A percentile compares a stretch with the other conserved stretches of the same genome.
These are phyloP conservation scores for Peromyscus nudipes DNA, from an alignment of 2,797 vertebrate species.

Conservation along the genomic window DNA sequence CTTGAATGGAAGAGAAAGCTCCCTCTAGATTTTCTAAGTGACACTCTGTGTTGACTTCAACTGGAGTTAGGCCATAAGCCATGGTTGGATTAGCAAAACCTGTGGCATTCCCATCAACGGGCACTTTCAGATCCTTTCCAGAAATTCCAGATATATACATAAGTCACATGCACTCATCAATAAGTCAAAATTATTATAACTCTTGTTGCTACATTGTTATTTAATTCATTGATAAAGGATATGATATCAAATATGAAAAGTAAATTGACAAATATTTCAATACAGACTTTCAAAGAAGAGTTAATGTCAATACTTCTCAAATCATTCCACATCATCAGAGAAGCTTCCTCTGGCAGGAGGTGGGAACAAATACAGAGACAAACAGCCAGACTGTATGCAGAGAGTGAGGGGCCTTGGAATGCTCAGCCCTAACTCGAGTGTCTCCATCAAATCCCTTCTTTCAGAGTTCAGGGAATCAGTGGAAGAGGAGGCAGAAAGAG, in stretches of 20 bases:
- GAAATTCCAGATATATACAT: not conserved
- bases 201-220: not conserved
- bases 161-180: not conserved
- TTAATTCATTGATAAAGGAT: not conserved
- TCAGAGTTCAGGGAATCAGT: not conserved
- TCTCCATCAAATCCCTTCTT: not conserved
- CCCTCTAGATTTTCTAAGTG: not conserved
- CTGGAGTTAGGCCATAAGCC: not conserved
- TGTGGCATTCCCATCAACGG: not conserved
- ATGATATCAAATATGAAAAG: not conserved
- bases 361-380: not conserved
- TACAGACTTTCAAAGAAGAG: not conserved
- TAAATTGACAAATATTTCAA: not conserved
- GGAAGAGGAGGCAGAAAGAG: not conserved
- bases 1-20: not conserved
- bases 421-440: too few species aligned
- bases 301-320: too few species aligned
- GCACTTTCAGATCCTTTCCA: not conserved
- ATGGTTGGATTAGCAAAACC: not conserved
- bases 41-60: not conserved
- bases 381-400: not conserved
- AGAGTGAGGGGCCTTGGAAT: not conserved
- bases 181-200: not conserved
- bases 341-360: not conserved
- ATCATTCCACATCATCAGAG: not conserved